phyloP scores from a whole-genome alignment of 2,888 invertebrate genomes.

The Xestia xanthographa region DNA sequence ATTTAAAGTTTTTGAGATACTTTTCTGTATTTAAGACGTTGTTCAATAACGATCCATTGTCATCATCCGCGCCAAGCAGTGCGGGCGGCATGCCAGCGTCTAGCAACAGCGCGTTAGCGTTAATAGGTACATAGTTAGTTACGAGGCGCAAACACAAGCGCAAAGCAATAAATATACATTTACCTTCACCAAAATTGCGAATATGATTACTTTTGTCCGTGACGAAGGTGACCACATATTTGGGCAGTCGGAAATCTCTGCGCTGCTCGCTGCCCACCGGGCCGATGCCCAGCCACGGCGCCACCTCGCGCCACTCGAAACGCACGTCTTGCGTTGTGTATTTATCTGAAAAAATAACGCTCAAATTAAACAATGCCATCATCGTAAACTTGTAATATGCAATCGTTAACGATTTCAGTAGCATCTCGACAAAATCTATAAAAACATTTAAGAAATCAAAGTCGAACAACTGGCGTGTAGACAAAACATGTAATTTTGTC shows the following conservation, averaged over 20 bases:
- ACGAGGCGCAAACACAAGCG: constrained; percentile 86
- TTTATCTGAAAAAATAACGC: constrained; percentile 80
- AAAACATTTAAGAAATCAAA: constrained; percentile 58
- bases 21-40: constrained; percentile 44
- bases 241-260: constrained; percentile 91
- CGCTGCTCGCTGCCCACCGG: constrained; percentile 87
- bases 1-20: constrained; percentile 36
- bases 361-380: constrained; percentile 31
- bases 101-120: constrained; percentile 80
- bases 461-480: constrained; percentile 65
- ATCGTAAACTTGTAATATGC: constrained; percentile 39
- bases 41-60: constrained; percentile 56
- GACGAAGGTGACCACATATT: constrained; percentile 92
- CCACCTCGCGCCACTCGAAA: constrained; percentile 91
- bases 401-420: constrained; percentile 44
- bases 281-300: constrained; percentile 87
- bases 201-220: constrained; percentile 91
- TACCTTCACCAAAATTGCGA: constrained; percentile 92
- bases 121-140: constrained; percentile 82
- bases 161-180: constrained; percentile 89
- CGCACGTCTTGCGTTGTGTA: constrained; percentile 91
- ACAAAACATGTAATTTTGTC: constrained; percentile 68
- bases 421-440: constrained; percentile 37
- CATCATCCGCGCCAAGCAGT: constrained; percentile 77
- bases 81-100: constrained; percentile 78